phyloP scores from a whole-genome alignment of 2,113 vertebrate species.

The Apteryx owenii region DNA sequence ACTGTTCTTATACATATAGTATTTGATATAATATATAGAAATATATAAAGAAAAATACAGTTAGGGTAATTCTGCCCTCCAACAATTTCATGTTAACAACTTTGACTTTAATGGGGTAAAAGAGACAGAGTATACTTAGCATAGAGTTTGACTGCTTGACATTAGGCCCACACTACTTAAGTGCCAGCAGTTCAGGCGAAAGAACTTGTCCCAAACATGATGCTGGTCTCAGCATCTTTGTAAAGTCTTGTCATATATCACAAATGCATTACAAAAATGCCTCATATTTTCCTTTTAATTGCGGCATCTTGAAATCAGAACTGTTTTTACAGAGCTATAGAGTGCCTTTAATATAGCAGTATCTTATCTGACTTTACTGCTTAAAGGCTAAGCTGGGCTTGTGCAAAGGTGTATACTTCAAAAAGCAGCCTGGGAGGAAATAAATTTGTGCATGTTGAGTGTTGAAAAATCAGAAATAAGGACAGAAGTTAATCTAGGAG shows the following conservation, averaged over 20 bases:
- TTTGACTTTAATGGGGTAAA: not conserved
- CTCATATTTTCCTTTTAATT: not conserved
- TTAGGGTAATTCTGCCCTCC: not conserved
- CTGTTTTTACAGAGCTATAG: not conserved
- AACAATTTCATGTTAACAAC: not conserved
- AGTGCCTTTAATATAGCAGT: not conserved
- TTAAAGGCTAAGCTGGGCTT: not conserved
- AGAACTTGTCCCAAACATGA: not conserved
- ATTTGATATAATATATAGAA: too few species aligned
- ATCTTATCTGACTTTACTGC: not conserved
- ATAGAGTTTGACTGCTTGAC: not conserved
- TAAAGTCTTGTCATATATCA: not conserved
- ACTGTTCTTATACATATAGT: too few species aligned
- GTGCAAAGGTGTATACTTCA: not conserved
- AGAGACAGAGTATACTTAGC: too few species aligned
- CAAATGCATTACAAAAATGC: not conserved
- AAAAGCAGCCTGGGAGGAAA: not conserved
- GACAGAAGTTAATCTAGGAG: not conserved
- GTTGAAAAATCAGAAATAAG: not conserved
- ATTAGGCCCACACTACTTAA: not conserved
- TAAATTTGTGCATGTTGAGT: not conserved
- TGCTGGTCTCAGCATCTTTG: not conserved
- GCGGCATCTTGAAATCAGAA: not conserved
- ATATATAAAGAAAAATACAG: not conserved
- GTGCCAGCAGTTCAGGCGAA: not conserved